Evolutionary conservation across 2,888 invertebrate species (phyloP).

Genomic region (Odontothrips loti): DNA sequence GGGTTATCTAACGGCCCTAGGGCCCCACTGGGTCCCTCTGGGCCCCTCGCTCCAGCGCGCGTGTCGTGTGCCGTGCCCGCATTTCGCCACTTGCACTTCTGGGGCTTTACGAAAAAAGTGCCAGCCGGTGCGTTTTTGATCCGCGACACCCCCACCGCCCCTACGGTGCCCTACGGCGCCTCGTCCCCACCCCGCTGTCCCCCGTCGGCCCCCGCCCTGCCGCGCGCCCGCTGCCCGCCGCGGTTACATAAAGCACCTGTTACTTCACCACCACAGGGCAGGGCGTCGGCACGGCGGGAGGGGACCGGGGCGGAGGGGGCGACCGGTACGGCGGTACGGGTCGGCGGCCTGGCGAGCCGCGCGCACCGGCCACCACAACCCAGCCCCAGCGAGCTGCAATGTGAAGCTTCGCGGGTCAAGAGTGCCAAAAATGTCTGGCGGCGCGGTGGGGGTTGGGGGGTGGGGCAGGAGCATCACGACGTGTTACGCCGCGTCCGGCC

Average conservation of each 20-base stretch:
- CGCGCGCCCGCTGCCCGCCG: neutral
- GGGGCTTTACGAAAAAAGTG: neutral
- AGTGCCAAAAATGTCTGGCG: conserved; percentile 2
- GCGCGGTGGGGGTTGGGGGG: neutral
- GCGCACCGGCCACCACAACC: neutral
- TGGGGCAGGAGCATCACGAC: neutral
- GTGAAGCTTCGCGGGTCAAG: neutral
- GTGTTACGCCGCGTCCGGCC: neutral
- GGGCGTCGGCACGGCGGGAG: neutral
- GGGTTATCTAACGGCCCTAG: conserved; percentile 15
- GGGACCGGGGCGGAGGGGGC: neutral
- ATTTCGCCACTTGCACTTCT: neutral
- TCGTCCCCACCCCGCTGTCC: neutral
- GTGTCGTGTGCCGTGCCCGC: neutral
- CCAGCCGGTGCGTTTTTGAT: neutral
- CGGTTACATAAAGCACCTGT: conserved; percentile 22
- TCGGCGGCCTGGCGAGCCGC: neutral
- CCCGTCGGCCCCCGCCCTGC: neutral
- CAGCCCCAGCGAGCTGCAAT: neutral
- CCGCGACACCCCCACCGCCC: neutral
- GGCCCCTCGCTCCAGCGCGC: neutral
- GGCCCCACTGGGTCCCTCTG: neutral
- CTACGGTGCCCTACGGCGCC: neutral
- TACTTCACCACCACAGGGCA: neutral
- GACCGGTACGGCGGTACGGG: neutral